These are phyloP conservation scores for Athalia cordata DNA, from an alignment of 2,888 invertebrate genomes.

Conservation along the genomic window DNA sequence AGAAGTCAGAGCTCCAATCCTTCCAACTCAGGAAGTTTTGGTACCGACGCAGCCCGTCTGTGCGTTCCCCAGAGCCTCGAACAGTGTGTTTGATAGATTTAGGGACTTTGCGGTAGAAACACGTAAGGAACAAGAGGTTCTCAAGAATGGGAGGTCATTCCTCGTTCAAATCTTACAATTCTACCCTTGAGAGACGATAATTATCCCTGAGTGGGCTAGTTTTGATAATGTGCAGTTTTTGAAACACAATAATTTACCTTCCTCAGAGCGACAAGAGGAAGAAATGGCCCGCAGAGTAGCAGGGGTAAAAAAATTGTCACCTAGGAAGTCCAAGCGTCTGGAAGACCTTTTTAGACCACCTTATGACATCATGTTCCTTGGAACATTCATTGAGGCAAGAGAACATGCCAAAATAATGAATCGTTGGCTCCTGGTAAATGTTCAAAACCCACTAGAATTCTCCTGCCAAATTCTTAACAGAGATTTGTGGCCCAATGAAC, in stretches of 20 bases:
- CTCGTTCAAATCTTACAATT: not conserved
- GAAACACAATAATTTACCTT: not conserved
- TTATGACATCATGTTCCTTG: conserved; percentile 79
- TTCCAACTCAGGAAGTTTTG: conserved; percentile 69
- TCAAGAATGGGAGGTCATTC: conserved; percentile 13
- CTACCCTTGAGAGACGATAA: not conserved
- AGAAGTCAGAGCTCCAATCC: conserved; percentile 67
- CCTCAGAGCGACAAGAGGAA: conserved; percentile 69
- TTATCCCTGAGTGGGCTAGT: not conserved
- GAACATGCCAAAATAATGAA: conserved; percentile 76
- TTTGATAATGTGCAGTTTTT: not conserved
- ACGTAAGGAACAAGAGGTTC: conserved; percentile 57
- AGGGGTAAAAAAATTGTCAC: conserved; percentile 61
- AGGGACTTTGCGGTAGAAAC: conserved; percentile 71
- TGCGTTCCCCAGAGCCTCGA: conserved; percentile 65
- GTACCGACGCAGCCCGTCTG: conserved; percentile 67
- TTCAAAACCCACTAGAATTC: conserved; percentile 82
- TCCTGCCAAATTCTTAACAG: conserved; percentile 82
- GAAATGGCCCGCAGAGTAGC: conserved; percentile 68
- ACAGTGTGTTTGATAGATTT: conserved; percentile 69
- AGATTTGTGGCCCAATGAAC: conserved; percentile 81
- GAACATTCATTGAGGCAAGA: conserved; percentile 78
- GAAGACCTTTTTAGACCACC: conserved; percentile 83
- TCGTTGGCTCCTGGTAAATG: conserved; percentile 82
- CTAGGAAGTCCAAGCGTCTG: conserved; percentile 75